Evolutionary conservation across 2,113 vertebrate species (phyloP), one percentile per base, ranked within the genome.

Genomic region (Lepus europaeus): DNA sequence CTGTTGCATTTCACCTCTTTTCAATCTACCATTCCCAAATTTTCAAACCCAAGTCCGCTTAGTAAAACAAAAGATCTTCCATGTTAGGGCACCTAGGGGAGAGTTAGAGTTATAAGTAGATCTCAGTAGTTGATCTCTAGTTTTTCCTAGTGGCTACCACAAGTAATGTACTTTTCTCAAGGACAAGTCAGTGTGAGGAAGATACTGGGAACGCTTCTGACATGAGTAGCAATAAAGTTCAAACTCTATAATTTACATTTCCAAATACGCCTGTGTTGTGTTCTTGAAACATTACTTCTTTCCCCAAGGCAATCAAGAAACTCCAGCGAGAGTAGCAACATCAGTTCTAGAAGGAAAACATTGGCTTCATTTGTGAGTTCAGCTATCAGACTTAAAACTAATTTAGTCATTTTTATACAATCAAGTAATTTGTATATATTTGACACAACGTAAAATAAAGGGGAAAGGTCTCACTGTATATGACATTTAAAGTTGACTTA

Each of bases 401-500:
- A 96, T 89, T 97, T 93, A 93, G 59, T 96, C 9, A 84, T 90
- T 94, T 96, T 95, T 90, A 92, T 97, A 90, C 7, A 66, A 93
- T 64, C 93, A 85, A 66, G 49, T 96, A 84, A 97, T 95, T 96
- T 97, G 96, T 97, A 95, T 97, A 87, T 80, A 56, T 77, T 96
- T 97, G 95, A 77, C 77, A 97, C 93, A 97, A 93, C 56, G n/a
- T 97, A 96, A 94, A 93, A 93, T 93, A 97, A 96, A 96, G 27
- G 89, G 53, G 95, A 89, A 11, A 14, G 31, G 27, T 93, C 89
- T 96, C 59, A n/a, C 56, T 93, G 45, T 63, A 29, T 6, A 79
- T 97, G 88, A 94, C 97, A 95, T 69, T 79, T 96, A 95, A 97
- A 96, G 89, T 36, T 97, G 92, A 95, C 27, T 96, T 91, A 70